A percentile compares a stretch with the other conserved stretches of the same genome.
phyloP scores from a whole-genome alignment of 2,888 invertebrate species.

The Drosophila nigricruria region DNA sequence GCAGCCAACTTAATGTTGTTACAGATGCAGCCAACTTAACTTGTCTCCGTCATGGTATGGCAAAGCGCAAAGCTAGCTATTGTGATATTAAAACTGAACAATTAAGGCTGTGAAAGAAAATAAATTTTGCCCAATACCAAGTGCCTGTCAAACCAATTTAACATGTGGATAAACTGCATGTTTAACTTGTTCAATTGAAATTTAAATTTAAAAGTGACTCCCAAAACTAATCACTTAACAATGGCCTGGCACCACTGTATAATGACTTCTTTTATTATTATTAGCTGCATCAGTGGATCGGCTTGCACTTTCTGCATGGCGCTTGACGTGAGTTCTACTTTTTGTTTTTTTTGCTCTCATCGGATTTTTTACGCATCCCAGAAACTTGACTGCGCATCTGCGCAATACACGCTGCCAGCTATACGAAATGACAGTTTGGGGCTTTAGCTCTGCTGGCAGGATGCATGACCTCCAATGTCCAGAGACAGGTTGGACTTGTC shows the following conservation, averaged over 20 bases:
- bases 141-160: not conserved
- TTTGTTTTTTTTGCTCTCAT: not conserved
- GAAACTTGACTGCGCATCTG: slow-evolving; percentile 19
- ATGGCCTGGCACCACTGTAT: slow-evolving; percentile 28
- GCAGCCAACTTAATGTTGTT: not conserved
- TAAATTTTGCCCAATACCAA: not conserved
- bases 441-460: slow-evolving; percentile 13
- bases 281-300: not conserved
- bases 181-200: no score
- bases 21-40: slow-evolving; percentile 1
- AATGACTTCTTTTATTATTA: not conserved
- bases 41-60: not conserved
- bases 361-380: slow-evolving; percentile 11
- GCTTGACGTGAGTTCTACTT: slow-evolving; percentile 12
- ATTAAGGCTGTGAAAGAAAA: not conserved
- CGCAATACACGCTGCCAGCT: slow-evolving; percentile 14
- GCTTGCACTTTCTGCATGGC: slow-evolving; percentile 30
- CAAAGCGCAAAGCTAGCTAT: not conserved
- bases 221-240: no score
- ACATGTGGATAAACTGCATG: not conserved
- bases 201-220: no score
- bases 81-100: not conserved
- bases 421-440: not conserved
- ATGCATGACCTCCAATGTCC: slow-evolving; percentile 5
- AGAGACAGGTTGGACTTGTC: slow-evolving; percentile 32